These are phyloP conservation scores for Tanaodytes sp. DNA, from an alignment of 2,888 invertebrate species.

Conservation along the genomic window DNA sequence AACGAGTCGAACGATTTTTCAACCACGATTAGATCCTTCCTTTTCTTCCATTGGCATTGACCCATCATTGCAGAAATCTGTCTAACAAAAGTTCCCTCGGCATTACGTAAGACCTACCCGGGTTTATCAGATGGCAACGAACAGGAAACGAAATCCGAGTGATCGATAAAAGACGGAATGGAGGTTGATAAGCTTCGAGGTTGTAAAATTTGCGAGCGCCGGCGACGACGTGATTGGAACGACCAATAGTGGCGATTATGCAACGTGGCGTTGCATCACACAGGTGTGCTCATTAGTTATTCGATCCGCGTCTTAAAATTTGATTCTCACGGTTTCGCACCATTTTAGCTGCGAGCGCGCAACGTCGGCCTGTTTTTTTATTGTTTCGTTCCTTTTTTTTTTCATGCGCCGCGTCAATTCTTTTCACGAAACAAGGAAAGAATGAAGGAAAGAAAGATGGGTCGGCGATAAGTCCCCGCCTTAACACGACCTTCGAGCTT, in stretches of 20 bases:
- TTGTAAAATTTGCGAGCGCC: conserved; percentile 23
- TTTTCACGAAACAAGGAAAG: conserved; percentile 16
- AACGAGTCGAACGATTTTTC: no score
- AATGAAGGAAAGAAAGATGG: conserved; percentile 38
- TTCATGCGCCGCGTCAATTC: no score
- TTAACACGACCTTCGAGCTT: conserved; percentile 45
- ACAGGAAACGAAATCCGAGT: conserved; percentile 37
- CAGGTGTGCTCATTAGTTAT: conserved; percentile 41
- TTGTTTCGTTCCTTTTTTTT: conserved; percentile 33
- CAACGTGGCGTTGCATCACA: conserved; percentile 37
- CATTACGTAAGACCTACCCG: conserved; percentile 17
- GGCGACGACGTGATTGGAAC: conserved; percentile 35
- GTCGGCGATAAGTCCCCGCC: conserved; percentile 32
- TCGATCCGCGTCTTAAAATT: conserved; percentile 47
- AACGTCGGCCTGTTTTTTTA: conserved; percentile 26
- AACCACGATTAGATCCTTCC: no score
- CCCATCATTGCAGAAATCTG: conserved; percentile 24
- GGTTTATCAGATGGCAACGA: conserved; percentile 28
- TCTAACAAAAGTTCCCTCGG: conserved; percentile 13
- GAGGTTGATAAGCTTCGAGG: conserved; percentile 42
- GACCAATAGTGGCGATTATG: conserved; percentile 37
- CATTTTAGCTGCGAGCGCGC: conserved; percentile 30
- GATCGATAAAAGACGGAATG: conserved; percentile 21
- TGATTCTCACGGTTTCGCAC: conserved; percentile 53
- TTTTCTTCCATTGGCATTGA: no score